Conservation (phyloP, 2,797 vertebrate species). For the Centropyge bicolor region DNA sequence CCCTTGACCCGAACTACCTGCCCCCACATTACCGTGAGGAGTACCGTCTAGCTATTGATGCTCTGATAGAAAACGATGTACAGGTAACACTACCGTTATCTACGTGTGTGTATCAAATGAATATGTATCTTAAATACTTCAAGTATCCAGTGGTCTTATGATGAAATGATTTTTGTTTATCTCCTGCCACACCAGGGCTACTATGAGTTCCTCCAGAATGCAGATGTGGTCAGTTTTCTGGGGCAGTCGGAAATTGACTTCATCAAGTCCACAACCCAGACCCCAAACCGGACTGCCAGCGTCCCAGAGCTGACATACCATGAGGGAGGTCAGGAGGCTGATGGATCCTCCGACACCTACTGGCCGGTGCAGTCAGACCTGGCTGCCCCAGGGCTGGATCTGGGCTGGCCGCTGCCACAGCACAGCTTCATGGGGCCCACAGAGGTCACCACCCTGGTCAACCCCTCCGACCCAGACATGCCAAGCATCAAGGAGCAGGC, state of each 20-base stretch:
- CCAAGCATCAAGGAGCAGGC: conserved; percentile 97
- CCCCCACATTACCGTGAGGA: conserved; percentile 97
- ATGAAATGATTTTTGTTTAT: conserved; percentile 8
- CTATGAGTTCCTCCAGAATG: conserved; percentile 88
- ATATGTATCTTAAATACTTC: background rate
- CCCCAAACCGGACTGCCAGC: conserved; percentile 80
- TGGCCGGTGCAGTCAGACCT: conserved; percentile 97
- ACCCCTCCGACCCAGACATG: conserved; percentile 92
- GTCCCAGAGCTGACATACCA: conserved; percentile 83
- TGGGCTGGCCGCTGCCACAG: conserved; percentile 94
- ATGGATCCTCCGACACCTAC: conserved; percentile 97
- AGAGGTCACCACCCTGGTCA: conserved; percentile 96
- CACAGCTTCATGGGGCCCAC: conserved; percentile 93
- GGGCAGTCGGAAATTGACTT: conserved; percentile 91
- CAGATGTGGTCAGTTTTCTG: conserved; percentile 90
- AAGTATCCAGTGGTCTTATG: background rate
- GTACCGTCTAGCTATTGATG: conserved; percentile 96
- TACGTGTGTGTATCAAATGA: background rate
- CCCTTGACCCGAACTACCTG: conserved; percentile 94
- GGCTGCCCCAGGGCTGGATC: conserved; percentile 94
- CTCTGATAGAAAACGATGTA: conserved; percentile 90
- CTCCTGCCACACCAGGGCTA: conserved; percentile 84
- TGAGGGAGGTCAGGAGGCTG: conserved; percentile 72
- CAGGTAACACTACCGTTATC: conserved; percentile 67
- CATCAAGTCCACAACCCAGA: conserved; percentile 88